Evolutionary conservation across 2,888 invertebrate species (phyloP).

Genomic region (Stenoptilia bipunctidactyla): DNA sequence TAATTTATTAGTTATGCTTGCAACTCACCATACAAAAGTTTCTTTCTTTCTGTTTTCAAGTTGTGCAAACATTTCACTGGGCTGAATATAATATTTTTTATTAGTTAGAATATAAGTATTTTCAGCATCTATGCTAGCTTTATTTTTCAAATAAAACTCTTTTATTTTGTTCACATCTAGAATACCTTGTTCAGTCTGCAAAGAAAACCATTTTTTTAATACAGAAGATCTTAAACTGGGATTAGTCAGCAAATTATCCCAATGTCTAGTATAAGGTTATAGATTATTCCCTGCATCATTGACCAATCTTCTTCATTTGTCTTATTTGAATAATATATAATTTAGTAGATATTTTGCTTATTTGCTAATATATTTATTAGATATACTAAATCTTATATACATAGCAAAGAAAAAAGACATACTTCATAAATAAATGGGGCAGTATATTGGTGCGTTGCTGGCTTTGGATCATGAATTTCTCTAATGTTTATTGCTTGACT

Average conservation of each 20-base stretch:
- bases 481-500: constrained; percentile 77
- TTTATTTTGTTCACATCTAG: constrained; percentile 68
- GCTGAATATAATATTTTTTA: constrained; percentile 40
- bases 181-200: constrained; percentile 71
- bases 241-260: too few species aligned
- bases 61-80: constrained; percentile 41
- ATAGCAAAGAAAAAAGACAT: constrained; percentile 9
- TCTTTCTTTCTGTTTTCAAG: constrained; percentile 23
- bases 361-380: neutral
- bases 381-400: neutral
- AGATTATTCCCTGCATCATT: too few species aligned
- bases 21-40: constrained; percentile 45
- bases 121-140: constrained; percentile 73
- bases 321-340: too few species aligned
- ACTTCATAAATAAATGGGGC: constrained; percentile 72
- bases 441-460: constrained; percentile 34
- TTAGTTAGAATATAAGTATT: constrained; percentile 68
- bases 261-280: too few species aligned
- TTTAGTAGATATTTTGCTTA: too few species aligned
- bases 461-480: constrained; percentile 72
- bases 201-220: constrained; percentile 8
- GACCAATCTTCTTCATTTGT: too few species aligned
- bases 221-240: too few species aligned
- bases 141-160: constrained; percentile 71
- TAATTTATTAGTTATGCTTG: too few species aligned